Base-by-base conservation (phyloP, 2,113 vertebrate species). In the Phalacrocorax aristotelis region DNA sequence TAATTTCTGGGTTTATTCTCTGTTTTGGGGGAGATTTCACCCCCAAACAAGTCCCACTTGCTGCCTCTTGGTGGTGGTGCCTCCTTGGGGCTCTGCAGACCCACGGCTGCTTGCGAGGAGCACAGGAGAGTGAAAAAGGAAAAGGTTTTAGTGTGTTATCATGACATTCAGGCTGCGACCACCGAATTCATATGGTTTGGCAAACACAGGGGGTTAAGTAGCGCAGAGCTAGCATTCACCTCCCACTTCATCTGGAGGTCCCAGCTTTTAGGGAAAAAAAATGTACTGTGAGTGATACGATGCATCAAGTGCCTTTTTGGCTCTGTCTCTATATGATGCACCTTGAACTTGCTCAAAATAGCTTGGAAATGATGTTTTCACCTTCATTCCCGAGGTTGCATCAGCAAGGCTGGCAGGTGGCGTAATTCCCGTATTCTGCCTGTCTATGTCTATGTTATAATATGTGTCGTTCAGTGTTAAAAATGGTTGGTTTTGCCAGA, bases 351-450 rank as follows among this genome's bases (percentile, higher is more conserved):
- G 26, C 52, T 46, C n/a, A 18, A 32, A 86, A 83, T 6, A 46
- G 22, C 61, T 34, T 36, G 22, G 66, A 46, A 88, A 69, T 55
- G 1, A 12, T 32, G 57, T 8, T 62, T 74, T 30, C 71, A 15
- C 22, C 62, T 68, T n/a, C 85, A 10, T 34, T 66, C 49, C 52
- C 0, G 1, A 44, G 52, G 64, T 22, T 0, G 0, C 61, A 32
- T 58, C 3, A 8, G 48, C 1, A 1, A 68, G 80, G 42, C 62
- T 36, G 83, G 68, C 49, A 29, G 64, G 46, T 55, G 85, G 34
- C 0, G 0, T 30, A 23, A 89, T 71, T 76, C 75, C 62, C 6
- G 1, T 34, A 7, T 40, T 71, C 77, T 25, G 6, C 51, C 69
- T 54, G 38, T 38, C 36, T 13, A 2, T 15, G 15, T 36, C 58